Evolutionary conservation across 2,113 vertebrate species (phyloP).

Genomic region (Phalacrocorax pelagicus): DNA sequence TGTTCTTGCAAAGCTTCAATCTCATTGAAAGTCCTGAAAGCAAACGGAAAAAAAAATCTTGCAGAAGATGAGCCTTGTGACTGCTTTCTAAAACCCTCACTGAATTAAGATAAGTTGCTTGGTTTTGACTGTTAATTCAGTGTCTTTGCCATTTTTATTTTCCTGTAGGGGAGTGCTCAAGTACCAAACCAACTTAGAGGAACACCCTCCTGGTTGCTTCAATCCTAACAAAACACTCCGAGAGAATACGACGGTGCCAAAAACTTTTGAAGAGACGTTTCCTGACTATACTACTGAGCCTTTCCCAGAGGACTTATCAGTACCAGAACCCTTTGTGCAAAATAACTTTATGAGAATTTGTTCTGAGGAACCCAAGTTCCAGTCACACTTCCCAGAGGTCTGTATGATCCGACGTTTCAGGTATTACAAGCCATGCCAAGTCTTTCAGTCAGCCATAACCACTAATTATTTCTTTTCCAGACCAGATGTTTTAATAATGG

Average conservation of each 20-base stretch:
- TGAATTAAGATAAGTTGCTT: neutral
- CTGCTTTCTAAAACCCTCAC: neutral
- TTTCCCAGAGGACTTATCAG: constrained; percentile 36
- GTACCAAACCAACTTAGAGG: constrained; percentile 90
- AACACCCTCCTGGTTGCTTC: constrained; percentile 91
- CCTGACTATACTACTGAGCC: constrained; percentile 8
- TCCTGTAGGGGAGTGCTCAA: constrained; percentile 89
- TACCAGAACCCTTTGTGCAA: constrained; percentile 51
- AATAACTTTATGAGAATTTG: constrained; percentile 76
- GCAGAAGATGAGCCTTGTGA: neutral
- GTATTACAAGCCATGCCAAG: constrained; percentile 50
- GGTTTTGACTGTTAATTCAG: neutral
- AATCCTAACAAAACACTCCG: constrained; percentile 76
- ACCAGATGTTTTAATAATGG: constrained; percentile 63
- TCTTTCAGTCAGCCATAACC: constrained; percentile 50
- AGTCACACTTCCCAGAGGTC: constrained; percentile 91
- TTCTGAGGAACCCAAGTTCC: constrained; percentile 86
- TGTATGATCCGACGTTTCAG: constrained; percentile 65
- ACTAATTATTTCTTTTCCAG: constrained; percentile 61
- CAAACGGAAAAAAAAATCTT: neutral
- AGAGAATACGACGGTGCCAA: constrained; percentile 26
- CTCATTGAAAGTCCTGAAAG: neutral
- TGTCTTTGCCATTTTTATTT: neutral
- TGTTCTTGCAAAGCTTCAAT: neutral
- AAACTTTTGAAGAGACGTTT: constrained; percentile 40